Base-by-base conservation (phyloP, 2,888 invertebrate genomes). In the Eulithis testata region DNA sequence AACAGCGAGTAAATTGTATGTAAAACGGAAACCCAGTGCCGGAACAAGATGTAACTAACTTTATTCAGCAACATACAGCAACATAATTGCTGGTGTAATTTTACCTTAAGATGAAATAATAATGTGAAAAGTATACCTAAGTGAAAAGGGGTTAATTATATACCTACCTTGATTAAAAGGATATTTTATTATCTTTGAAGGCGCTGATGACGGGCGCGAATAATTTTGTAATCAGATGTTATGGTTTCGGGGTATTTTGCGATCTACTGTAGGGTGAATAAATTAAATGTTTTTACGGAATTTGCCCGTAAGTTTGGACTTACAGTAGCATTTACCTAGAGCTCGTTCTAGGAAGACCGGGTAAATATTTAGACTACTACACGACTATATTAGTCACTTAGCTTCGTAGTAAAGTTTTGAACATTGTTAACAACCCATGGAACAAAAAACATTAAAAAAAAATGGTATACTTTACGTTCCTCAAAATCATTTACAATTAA, bases 161-260 rank as follows among this genome's bases (percentile, higher is more conserved):
- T 60, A 27, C 31, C 56, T 60, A 12, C 31, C 52, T 60, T 60
- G 52, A 65, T 65, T 60, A 65, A 52, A 65, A 52, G 57, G 43
- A 36, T 45, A 53, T 36, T 14, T 37, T n/a, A 53, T 47, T 21
- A 57, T 59, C 53, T 50, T 64, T 55, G 62, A 44, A 47, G 59
- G 59, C 21, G 50, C 49, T 63, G 53, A 58, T 64, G 50, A 57
- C 44, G 21, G 54, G 31, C 11, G 58, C n/a, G 47, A 53, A 58
- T 63, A 58, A 63, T 63, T 58, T 54, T 49, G 53, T 58, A 54
- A 54, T 59, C 27, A 47, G 43, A 49, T 58, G 45, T 52, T 58
- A 49, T 50, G 44, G 44, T 44, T 52, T 52, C 8, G 12, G 51
- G 43, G 8, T 44, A 11, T 51, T 60, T 40, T 21, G 40, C 7